Base-by-base conservation (phyloP, 2,888 invertebrate genomes). In the Heliothis peltigera region DNA sequence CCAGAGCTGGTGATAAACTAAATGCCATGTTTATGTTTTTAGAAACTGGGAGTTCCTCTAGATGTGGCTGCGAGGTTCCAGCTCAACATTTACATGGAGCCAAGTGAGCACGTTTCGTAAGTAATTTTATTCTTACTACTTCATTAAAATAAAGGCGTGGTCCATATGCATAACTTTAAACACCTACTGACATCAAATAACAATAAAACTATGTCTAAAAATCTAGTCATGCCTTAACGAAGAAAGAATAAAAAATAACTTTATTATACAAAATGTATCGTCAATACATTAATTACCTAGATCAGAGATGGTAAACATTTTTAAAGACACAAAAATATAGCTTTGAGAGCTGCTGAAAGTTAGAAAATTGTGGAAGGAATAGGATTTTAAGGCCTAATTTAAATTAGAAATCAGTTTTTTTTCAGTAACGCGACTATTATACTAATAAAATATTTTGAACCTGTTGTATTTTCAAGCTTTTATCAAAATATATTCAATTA, bases 1-100 rank as follows among this genome's bases (percentile, higher is more conserved):
- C 35, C 0, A 35, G 15, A 35, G 35, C 15, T 15, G 35, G 15
- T 35, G 35, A 15, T 35, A 15, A 32, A 32, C 32, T 32, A 12
- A 32, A 32, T 2, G 7, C 32, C 32, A n/a, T 39, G n/a, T 57
- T 75, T 74, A 63, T 76, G 63, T 86, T 95, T 93, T 18, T 91
- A 97, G 97, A 96, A 93, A 75, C 96, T 97, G 0, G 98, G 98
- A 1, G 95, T 98, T 15, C 97, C 98, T 0, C 81, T 98, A 10
- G 96, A 97, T 68, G 97, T 98, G 0, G 95, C 96, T 0, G 98
- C 97, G 0, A 95, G 97, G 72, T 96, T 98, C 55, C 98, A 98
- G 90, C 95, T 98, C 56, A 98, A 98, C 86, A 95, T 98, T 71
- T 94, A 96, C 49, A 88, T 98, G 4, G 96, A 97, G 65, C 96